Evolutionary conservation across 2,113 vertebrate species (phyloP), one percentile per base, ranked within the genome.

Genomic region (Megaceryle maxima): DNA sequence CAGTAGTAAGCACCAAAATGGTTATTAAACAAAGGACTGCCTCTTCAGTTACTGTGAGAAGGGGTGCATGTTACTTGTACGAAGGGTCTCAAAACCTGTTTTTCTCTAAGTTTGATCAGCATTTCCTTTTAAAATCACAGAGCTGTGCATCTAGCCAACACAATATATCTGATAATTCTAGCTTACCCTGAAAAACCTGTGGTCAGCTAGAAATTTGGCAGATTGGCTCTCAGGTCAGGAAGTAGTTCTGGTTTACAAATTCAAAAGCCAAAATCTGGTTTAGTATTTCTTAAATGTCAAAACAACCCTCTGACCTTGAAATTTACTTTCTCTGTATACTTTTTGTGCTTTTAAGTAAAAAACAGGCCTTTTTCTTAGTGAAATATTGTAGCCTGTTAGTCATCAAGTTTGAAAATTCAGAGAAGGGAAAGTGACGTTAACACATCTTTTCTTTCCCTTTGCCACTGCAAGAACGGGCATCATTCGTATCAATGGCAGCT

Each of bases 201-300:
- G 93, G 95, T 96, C 95, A 96, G 94, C 90, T 94, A 92, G 68
- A 97, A 97, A 94, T 92, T 96, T 97, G 96, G 95, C 94, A 95
- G 92, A 85, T 94, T 95, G 95, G 95, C 97, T 96, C 87, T 97
- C 92, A 94, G 95, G 96, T 94, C 96, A 96, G 97, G 76, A 97
- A 97, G 92, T 96, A 96, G 91, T 96, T 97, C 94, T 96, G 96
- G 93, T 98, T 97, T 96, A 94, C 85, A 97, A 92, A 97, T 97
- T 96, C 94, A 90, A 97, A 98, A 97, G 96, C 93, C 94, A 97
- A 92, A 97, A 97, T 97, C 96, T 97, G 92, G 90, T 97, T 89
- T 80, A 93, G 57, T 93, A 41, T 91, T 96, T 96, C 83, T 92
- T 93, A 92, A 93, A 92, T 64, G 77, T 95, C 88, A 94, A 91